Evolutionary conservation across 2,888 invertebrate species (phyloP).

Genomic region (Torymus texanus): DNA sequence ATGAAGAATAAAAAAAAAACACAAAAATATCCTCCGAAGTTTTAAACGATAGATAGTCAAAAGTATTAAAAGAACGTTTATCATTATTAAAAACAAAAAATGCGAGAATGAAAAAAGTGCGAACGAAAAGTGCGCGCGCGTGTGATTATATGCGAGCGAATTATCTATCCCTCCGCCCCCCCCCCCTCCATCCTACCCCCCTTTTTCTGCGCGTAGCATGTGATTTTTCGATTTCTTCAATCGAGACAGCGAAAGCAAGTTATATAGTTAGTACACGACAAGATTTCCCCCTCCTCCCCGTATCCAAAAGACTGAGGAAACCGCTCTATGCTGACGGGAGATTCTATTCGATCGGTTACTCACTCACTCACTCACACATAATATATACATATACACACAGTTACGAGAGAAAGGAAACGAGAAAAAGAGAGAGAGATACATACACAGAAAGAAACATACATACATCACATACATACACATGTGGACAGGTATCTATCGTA

Average conservation of each 20-base stretch:
- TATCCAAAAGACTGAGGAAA: not conserved
- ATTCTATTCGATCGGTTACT: slow-evolving; percentile 1
- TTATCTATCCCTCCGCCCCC: no score
- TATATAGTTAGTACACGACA: no score
- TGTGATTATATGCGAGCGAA: not conserved
- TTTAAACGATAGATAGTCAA: slow-evolving; percentile 65
- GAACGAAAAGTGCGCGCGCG: slow-evolving; percentile 28
- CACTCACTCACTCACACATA: not conserved
- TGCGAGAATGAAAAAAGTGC: slow-evolving; percentile 56
- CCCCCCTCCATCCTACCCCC: no score
- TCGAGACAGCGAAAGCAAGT: not conserved
- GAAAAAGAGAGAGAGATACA: no score
- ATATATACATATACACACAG: no score
- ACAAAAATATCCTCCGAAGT: slow-evolving; percentile 58
- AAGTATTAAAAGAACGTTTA: slow-evolving; percentile 61
- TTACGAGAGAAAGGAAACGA: no score
- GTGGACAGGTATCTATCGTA: slow-evolving; percentile 70
- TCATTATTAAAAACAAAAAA: slow-evolving; percentile 41
- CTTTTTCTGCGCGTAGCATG: slow-evolving; percentile 20
- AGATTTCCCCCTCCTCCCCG: no score
- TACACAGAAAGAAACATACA: no score
- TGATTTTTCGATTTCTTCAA: slow-evolving; percentile 54
- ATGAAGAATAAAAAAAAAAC: not conserved
- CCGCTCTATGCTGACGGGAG: not conserved
- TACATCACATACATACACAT: slow-evolving; percentile 34